A percentile compares a stretch with the other conserved stretches of the same genome.
phyloP scores from a whole-genome alignment of 1,140 invertebrate genomes.

The Agraylea sexmaculata region DNA sequence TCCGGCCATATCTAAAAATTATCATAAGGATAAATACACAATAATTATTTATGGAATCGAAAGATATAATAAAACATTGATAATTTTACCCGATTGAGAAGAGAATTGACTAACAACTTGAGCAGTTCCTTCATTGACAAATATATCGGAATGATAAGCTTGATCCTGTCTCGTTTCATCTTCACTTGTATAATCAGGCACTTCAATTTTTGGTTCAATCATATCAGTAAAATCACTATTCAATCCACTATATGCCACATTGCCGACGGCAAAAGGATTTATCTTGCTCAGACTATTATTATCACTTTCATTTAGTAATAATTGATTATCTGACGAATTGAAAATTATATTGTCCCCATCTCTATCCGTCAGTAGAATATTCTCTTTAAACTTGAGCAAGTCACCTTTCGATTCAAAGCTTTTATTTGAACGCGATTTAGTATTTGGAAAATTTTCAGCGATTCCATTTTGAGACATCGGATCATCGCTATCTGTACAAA shows the following conservation, averaged over 20 bases:
- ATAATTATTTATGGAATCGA: background rate
- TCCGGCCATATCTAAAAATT: slow-evolving; percentile 15
- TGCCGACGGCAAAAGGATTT: slow-evolving; percentile 20
- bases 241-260: slow-evolving; percentile 11
- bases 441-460: slow-evolving; percentile 10
- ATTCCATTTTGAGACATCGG: slow-evolving; percentile 19
- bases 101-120: slow-evolving; percentile 16
- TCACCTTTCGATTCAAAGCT: slow-evolving; percentile 20
- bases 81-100: slow-evolving; percentile 14
- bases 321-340: slow-evolving; percentile 14
- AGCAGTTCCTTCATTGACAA: slow-evolving; percentile 11
- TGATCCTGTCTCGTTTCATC: slow-evolving; percentile 20
- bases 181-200: slow-evolving; percentile 21
- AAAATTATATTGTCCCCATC: slow-evolving; percentile 18
- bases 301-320: slow-evolving; percentile 17
- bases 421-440: slow-evolving; percentile 15
- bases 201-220: slow-evolving; percentile 21
- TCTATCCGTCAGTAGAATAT: slow-evolving; percentile 16
- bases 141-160: slow-evolving; percentile 17
- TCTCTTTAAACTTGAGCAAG: slow-evolving; percentile 19
- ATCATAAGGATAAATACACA: background rate
- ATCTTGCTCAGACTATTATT: slow-evolving; percentile 16
- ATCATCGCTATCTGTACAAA: slow-evolving; percentile 11
- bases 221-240: slow-evolving; percentile 19
- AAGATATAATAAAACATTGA: background rate